These are phyloP conservation scores for Urophycis tenuis DNA, from an alignment of 2,797 vertebrate species.

Conservation along the genomic window DNA sequence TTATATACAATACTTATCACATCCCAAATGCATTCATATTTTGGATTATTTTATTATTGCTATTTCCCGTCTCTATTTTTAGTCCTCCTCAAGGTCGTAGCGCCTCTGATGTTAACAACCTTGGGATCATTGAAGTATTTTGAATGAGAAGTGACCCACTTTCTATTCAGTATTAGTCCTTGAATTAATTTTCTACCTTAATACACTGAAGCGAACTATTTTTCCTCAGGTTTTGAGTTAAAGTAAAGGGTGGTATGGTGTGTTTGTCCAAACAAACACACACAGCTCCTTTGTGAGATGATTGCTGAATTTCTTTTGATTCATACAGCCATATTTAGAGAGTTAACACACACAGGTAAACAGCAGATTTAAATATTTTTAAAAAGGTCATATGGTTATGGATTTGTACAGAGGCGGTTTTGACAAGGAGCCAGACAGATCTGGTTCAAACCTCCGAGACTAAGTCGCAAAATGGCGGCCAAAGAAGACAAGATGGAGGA, in stretches of 20 bases:
- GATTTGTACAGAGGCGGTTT: not conserved
- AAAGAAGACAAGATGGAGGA: not conserved
- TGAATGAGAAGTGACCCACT: not conserved
- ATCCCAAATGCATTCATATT: slow-evolving; percentile 54
- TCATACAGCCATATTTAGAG: no score
- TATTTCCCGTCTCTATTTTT: not conserved
- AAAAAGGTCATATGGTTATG: not conserved
- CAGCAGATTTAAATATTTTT: not conserved
- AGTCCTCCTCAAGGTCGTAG: slow-evolving; percentile 34
- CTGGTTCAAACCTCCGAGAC: not conserved
- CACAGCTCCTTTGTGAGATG: not conserved
- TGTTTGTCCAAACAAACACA: not conserved
- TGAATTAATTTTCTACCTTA: not conserved
- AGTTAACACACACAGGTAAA: not conserved
- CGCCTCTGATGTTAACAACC: no score
- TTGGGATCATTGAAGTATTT: not conserved
- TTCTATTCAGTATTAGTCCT: not conserved
- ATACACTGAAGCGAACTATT: not conserved
- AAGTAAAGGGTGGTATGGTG: not conserved
- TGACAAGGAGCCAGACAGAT: not conserved
- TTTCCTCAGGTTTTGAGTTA: not conserved
- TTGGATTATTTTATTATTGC: no score
- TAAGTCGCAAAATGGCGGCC: not conserved
- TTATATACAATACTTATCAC: not conserved
- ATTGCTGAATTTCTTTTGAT: not conserved